Conservation (phyloP, 2,113 vertebrate species). For the Lichenostomus cassidix region DNA sequence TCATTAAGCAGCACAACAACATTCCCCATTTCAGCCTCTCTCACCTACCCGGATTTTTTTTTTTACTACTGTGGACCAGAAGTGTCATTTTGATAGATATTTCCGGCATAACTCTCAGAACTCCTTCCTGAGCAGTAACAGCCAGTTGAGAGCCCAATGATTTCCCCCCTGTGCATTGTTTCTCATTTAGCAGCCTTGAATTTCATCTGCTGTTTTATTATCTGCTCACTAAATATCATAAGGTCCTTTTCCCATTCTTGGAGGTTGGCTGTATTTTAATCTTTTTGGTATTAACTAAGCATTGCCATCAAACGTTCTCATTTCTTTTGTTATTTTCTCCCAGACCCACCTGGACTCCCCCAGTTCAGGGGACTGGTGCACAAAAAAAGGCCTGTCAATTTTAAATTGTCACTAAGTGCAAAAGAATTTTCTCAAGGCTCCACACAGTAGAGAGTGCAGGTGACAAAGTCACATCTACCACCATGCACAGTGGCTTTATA, state of each 20-base stretch:
- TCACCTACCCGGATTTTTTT: background rate
- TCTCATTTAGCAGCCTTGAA: conserved; percentile 53
- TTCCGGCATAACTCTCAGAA: background rate
- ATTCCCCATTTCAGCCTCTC: background rate
- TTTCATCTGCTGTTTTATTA: conserved; percentile 49
- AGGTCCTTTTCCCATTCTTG: background rate
- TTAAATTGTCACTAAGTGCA: background rate
- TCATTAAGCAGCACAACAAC: background rate
- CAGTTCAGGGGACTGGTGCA: background rate
- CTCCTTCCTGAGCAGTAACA: conserved; percentile 3
- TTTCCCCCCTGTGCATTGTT: conserved; percentile 48
- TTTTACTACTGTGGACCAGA: background rate
- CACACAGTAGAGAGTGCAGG: background rate
- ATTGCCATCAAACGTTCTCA: background rate
- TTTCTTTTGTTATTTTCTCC: background rate
- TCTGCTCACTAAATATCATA: conserved; percentile 1
- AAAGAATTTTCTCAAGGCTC: background rate
- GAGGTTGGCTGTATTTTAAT: conserved; percentile 16
- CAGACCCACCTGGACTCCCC: background rate
- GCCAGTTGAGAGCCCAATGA: conserved; percentile 13
- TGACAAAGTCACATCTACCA: background rate
- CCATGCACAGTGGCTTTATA: background rate
- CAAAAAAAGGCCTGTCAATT: background rate
- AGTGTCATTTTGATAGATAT: conserved; percentile 33
- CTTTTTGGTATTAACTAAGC: background rate